These are phyloP conservation scores for Ormyrus nitidulus DNA, from an alignment of 2,888 invertebrate genomes.

Conservation along the genomic window DNA sequence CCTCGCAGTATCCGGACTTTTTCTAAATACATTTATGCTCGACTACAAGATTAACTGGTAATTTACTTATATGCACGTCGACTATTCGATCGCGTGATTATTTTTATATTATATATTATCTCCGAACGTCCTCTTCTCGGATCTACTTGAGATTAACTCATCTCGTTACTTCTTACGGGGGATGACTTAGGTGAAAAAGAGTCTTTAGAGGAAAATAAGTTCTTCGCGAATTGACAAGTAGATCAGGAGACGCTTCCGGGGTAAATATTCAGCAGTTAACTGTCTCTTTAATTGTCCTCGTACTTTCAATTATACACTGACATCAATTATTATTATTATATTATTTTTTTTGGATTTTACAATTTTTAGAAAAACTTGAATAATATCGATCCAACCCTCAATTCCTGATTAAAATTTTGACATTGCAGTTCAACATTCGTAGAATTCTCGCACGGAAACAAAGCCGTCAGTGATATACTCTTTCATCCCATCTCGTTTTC, in stretches of 20 bases:
- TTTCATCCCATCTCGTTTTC: conserved; percentile 30
- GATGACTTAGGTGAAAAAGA: conserved; percentile 68
- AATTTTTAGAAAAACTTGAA: conserved; percentile 2
- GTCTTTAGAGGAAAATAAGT: conserved; percentile 72
- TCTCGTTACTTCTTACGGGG: conserved; percentile 24
- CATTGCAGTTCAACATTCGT: conserved; percentile 33
- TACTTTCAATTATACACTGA: conserved; percentile 1
- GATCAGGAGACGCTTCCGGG: conserved; percentile 60
- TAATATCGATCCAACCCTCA: conserved; percentile 29
- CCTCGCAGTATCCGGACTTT: conserved; percentile 51
- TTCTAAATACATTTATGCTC: conserved; percentile 52
- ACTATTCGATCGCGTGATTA: conserved; percentile 11
- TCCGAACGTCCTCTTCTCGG: conserved; percentile 50
- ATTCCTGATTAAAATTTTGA: conserved; percentile 50
- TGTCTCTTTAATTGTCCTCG: background rate
- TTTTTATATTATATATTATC: conserved; percentile 45
- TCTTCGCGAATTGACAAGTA: conserved; percentile 72
- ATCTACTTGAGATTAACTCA: conserved; percentile 51
- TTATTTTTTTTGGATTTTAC: background rate
- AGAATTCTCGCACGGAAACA: background rate
- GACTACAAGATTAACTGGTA: conserved; percentile 46
- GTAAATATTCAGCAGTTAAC: conserved; percentile 21
- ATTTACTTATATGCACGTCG: conserved; percentile 8
- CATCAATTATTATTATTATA: background rate
- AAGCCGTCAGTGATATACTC: conserved; percentile 17